Evolutionary conservation across 2,888 invertebrate genomes (phyloP), one percentile per base, ranked within the genome.

Genomic region (Drosophila prolongata): DNA sequence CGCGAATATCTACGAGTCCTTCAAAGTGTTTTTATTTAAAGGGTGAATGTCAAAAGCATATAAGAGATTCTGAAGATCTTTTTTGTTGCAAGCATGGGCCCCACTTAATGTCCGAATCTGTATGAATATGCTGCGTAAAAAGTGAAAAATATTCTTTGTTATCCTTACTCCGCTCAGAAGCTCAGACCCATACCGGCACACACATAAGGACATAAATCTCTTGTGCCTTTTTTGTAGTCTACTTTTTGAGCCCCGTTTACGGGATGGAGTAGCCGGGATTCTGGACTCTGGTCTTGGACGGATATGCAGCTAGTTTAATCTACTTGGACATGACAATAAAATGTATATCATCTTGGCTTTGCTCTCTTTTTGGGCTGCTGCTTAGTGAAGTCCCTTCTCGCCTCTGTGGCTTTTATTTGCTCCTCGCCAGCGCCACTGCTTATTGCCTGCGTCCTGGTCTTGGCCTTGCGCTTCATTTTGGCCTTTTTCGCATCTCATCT

Each of bases 271-370:
- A 49, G 42, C 35, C 24, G 42, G 60, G 37, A 37, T 60, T 47
- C 59, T 72, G 69, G 79, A 58, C 55, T 52, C 35, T 19, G 38
- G 50, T 19, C 24, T 60, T 42, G 50, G 47, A 59, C 44, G 78
- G 73, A 71, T 70, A 78, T 84, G 80, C 74, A 86, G 88, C 86
- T 83, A 87, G 86, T 88, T 86, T 87, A 87, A 87, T 87, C 87
- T 89, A 87, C 89, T 89, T 84, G 87, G 87, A 88, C 84, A 89
- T 89, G 89, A 88, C 87, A 89, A 84, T 86, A 84, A 87, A 89
- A 88, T 88, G 77, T 87, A 87, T 88, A 87, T 86, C 86, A 83
- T 87, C 78, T 80, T 78, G 75, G 53, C 75, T 70, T 65, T 77
- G 69, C 47, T 59, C 66, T 54, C 49, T 34, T 54, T 53, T 53